Evolutionary conservation across 2,113 vertebrate species (phyloP).

Genomic region (Ctenomys sociabilis): DNA sequence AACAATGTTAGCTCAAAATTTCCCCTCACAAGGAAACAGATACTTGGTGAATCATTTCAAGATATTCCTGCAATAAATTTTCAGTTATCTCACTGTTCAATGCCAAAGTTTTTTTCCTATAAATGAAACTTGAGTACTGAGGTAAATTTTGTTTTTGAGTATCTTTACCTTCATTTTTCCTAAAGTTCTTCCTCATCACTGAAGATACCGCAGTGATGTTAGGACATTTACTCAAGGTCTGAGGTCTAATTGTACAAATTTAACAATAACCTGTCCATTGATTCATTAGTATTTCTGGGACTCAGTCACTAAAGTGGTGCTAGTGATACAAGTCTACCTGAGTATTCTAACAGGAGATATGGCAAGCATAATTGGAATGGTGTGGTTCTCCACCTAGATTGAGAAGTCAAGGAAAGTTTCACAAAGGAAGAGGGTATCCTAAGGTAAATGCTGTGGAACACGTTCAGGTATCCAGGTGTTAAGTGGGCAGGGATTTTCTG

Average conservation of each 20-base stretch:
- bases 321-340: background rate
- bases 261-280: background rate
- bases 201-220: background rate
- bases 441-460: background rate
- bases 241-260: background rate
- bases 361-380: background rate
- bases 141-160: background rate
- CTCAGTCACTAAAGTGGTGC: too few relatives aligned
- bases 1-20: slow-evolving; percentile 25
- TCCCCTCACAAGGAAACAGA: background rate
- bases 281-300: background rate
- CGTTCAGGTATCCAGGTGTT: background rate
- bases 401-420: background rate
- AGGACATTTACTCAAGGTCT: background rate
- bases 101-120: background rate
- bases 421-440: background rate
- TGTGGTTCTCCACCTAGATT: background rate
- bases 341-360: background rate
- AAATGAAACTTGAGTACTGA: slow-evolving; percentile 55
- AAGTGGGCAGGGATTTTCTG: background rate
- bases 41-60: background rate
- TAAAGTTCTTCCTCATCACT: background rate
- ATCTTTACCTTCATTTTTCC: background rate
- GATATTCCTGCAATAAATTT: background rate
- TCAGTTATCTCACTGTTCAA: background rate